Evolutionary conservation across 2,113 vertebrate genomes (phyloP).

Genomic region (Copsychus sechellarum): DNA sequence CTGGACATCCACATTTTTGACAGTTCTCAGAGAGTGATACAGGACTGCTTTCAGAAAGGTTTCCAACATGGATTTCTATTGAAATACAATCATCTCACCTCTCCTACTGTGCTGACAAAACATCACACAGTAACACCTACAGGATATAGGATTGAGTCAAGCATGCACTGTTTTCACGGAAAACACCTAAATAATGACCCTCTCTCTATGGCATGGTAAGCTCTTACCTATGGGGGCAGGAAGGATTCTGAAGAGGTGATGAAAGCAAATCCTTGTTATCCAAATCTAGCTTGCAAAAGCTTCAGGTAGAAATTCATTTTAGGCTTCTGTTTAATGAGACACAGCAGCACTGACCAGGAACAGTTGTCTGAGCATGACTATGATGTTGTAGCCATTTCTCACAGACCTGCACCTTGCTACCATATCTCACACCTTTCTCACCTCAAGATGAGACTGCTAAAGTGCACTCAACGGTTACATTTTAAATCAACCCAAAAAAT

Average conservation of each 20-base stretch:
- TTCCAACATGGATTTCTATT: not conserved
- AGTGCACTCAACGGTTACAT: rapidly evolving
- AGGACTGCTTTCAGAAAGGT: not conserved
- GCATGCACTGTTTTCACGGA: rapidly evolving
- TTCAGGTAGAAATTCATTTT: not conserved
- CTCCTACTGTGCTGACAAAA: not conserved
- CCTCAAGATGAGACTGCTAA: not conserved
- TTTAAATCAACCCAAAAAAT: not conserved
- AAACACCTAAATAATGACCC: not conserved
- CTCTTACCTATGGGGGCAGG: rapidly evolving
- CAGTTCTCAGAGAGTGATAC: not conserved
- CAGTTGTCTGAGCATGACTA: not conserved
- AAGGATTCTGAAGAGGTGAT: not conserved
- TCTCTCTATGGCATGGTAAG: rapidly evolving
- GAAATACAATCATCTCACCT: not conserved
- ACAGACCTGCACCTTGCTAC: not conserved
- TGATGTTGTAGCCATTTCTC: not conserved
- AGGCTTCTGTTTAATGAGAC: not conserved
- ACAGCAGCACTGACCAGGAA: not conserved
- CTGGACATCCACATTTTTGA: not conserved
- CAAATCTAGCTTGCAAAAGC: not conserved
- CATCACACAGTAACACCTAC: not conserved
- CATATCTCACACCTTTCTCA: not conserved
- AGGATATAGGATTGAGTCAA: rapidly evolving
- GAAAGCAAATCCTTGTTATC: not conserved